These are phyloP conservation scores for Macrophya annulata DNA, from an alignment of 2,888 invertebrate genomes.

Conservation along the genomic window DNA sequence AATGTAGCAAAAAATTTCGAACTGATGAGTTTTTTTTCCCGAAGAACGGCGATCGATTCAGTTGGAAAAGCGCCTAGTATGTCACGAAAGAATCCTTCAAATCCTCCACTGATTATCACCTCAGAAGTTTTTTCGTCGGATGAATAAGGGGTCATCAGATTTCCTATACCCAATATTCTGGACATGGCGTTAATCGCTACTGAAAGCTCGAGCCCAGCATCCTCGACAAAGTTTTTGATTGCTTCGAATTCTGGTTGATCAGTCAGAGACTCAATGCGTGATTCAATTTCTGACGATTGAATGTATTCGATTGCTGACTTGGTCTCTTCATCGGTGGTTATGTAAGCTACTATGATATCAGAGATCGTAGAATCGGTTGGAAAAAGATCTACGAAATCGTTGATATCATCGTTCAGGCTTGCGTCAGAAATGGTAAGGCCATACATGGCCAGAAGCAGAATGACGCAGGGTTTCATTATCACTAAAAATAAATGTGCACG, in stretches of 20 bases:
- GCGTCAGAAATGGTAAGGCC: not conserved
- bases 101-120: constrained; percentile 39
- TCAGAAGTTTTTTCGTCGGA: constrained; percentile 9
- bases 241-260: constrained; percentile 3
- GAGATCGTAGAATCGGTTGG: not conserved
- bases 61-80: not conserved
- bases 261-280: not conserved
- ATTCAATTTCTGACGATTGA: not conserved
- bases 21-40: constrained; percentile 36
- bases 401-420: not conserved
- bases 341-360: not conserved
- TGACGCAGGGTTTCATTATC: not conserved
- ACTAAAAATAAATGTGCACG: not conserved
- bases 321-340: not conserved
- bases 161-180: constrained; percentile 10
- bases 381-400: not conserved
- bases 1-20: constrained; percentile 14
- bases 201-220: constrained; percentile 4
- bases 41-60: not conserved
- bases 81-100: constrained; percentile 34
- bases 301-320: not conserved
- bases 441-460: constrained; percentile 6
- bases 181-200: constrained; percentile 35
- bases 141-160: constrained; percentile 9
- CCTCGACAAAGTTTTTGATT: constrained; percentile 11